Percentiles rank a stretch among this genome's conserved stretches.
Conservation (phyloP, 2,888 invertebrate species). For the Agrenia bidenticulata region DNA sequence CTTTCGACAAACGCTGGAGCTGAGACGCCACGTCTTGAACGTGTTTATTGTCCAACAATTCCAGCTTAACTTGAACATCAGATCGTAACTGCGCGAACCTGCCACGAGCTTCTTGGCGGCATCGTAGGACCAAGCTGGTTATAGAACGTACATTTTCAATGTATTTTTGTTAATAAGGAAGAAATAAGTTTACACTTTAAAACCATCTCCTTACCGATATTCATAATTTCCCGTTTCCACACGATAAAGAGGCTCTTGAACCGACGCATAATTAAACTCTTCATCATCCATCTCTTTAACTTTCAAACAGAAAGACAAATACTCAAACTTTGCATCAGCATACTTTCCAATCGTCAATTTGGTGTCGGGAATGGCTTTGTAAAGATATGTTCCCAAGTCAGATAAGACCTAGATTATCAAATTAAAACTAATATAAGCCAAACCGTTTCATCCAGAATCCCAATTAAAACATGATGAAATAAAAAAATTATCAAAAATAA, state of each 20-base stretch:
- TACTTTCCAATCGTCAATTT: constrained; percentile 96
- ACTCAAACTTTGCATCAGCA: constrained; percentile 98
- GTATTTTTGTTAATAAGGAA: too few relatives aligned
- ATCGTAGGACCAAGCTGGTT: constrained; percentile 80
- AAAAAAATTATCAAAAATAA: too few relatives aligned
- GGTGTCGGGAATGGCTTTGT: constrained; percentile 98
- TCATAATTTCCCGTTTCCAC: constrained; percentile 99
- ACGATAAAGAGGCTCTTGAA: constrained; percentile 94
- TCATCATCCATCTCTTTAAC: constrained; percentile 99
- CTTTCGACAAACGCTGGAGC: constrained; percentile 77
- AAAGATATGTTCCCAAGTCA: constrained; percentile 93
- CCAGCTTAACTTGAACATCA: constrained; percentile 95
- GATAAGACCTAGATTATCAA: constrained; percentile 71
- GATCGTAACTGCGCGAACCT: constrained; percentile 80
- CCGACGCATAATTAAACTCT: constrained; percentile 85
- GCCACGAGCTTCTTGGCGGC: constrained; percentile 88
- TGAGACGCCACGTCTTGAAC: constrained; percentile 92
- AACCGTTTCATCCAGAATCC: neutral
- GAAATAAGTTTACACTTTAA: too few relatives aligned
- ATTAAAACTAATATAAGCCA: neutral
- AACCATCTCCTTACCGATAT: constrained; percentile 80
- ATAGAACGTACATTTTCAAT: too few relatives aligned
- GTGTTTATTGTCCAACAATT: constrained; percentile 95
- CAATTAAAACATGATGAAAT: too few relatives aligned
- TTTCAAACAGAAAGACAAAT: constrained; percentile 96